phyloP scores from a whole-genome alignment of 2,888 invertebrate species.

The Chloromyia formosa region DNA sequence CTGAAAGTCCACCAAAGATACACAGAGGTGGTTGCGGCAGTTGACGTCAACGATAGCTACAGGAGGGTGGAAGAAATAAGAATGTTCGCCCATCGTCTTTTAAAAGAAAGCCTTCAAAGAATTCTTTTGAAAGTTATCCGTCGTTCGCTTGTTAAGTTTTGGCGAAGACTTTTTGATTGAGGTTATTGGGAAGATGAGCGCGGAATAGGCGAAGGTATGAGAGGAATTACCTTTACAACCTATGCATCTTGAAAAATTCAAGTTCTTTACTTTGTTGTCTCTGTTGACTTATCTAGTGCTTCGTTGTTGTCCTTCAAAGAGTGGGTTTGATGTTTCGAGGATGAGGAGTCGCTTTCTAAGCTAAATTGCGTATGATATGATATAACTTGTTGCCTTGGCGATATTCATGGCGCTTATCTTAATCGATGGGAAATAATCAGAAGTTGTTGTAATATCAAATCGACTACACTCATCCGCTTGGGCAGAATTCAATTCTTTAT shows the following conservation, averaged over 20 bases:
- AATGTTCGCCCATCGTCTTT: too few species aligned
- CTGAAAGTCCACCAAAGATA: not conserved
- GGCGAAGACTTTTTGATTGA: slow-evolving; percentile 20
- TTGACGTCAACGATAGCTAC: not conserved
- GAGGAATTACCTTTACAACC: not conserved
- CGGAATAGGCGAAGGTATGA: too few species aligned
- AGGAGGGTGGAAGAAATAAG: not conserved
- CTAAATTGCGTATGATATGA: too few species aligned
- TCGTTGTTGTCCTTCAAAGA: not conserved
- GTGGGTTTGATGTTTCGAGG: slow-evolving; percentile 19
- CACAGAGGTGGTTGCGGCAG: not conserved
- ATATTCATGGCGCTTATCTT: too few species aligned
- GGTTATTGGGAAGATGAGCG: not conserved
- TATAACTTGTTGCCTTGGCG: too few species aligned
- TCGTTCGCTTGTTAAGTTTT: slow-evolving; percentile 21
- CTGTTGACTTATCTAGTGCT: slow-evolving; percentile 28
- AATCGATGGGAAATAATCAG: too few species aligned
- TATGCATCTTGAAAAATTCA: slow-evolving; percentile 13
- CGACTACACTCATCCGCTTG: too few species aligned
- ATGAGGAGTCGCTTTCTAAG: too few species aligned
- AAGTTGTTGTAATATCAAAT: too few species aligned
- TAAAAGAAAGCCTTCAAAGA: slow-evolving; percentile 3
- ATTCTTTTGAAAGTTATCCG: slow-evolving; percentile 37
- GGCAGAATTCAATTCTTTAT: too few species aligned
- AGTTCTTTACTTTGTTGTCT: slow-evolving; percentile 29